Evolutionary conservation across 2,113 vertebrate species (phyloP), one percentile per base, ranked within the genome.

Genomic region (Podilymbus podiceps): DNA sequence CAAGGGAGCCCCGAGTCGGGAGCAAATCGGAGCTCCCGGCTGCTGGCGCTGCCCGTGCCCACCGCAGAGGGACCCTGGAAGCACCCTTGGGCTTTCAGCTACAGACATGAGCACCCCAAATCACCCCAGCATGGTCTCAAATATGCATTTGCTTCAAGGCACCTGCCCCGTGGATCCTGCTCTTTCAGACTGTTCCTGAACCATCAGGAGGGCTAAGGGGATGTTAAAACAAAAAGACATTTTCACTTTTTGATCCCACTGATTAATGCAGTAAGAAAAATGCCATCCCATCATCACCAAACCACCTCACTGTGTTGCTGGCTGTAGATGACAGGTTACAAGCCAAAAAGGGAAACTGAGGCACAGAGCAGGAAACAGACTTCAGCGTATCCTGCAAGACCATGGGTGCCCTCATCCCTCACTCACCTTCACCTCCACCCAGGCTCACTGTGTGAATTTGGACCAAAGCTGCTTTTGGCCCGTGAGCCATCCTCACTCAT

Each of bases 1-100:
- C 3, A 0, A 31, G 25, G 21, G 8, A 85, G 28, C 46, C 23
- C 33, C 0, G 0, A 47, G 7, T 28, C 1, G 1, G 23, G 60
- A 90, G 17, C 28, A 38, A 46, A 52, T 15, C 9, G 1, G 23
- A 90, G 60, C 33, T 81, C 40, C 35, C 35, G 53, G 18, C 15
- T 40, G 23, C 44, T 68, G 69, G 4, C 9, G 19, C 2, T 55
- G 49, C 58, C 35, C 1, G 0, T 31, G 66, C 40, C 38, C 67
- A 55, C 2, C 14, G 2, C 72, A 23, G 28, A 68, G 38, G 35
- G 1, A 7, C 33, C 38, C 46, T 0, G 0, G 35, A 16, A 38
- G n/a, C 11, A 42, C 25, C 27, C 14, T 9, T n/a, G 23, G 52
- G 15, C 35, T 15, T 16, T 11, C 76, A 59, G 16, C 42, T 21